Evolutionary conservation across 2,888 invertebrate species (phyloP).

Genomic region (Tetrapedia diversipes): DNA sequence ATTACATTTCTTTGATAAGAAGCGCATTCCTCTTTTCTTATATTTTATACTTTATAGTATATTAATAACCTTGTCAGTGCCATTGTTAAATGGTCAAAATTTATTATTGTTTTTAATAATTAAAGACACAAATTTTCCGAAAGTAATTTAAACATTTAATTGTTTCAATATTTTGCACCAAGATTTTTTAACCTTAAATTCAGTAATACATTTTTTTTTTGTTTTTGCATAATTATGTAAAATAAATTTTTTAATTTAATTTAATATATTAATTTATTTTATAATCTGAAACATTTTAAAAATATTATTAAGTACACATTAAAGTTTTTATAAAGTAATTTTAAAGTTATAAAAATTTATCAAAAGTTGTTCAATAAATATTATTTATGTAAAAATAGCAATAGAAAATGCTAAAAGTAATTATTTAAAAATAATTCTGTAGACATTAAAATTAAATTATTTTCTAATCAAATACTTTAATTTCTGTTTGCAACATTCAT

Average conservation of each 20-base stretch:
- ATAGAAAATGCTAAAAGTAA: neutral
- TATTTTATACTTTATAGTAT: slow-evolving; percentile 13
- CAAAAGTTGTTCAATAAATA: neutral
- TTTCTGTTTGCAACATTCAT: neutral
- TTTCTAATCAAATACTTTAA: neutral
- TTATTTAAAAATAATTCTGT: neutral
- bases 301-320: neutral
- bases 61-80: slow-evolving; percentile 2
- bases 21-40: slow-evolving; percentile 28
- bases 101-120: neutral
- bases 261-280: neutral
- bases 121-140: neutral
- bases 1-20: slow-evolving; percentile 8
- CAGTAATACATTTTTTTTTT: neutral
- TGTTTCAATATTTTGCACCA: neutral
- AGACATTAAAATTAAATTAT: neutral
- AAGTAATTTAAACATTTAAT: neutral
- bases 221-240: neutral
- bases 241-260: neutral
- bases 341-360: neutral
- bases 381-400: neutral
- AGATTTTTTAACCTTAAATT: neutral
- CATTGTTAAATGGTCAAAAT: neutral
- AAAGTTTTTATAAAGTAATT: neutral
- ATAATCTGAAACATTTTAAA: neutral